Percentiles rank a stretch among this genome's conserved stretches.
Evolutionary conservation across 2,113 vertebrate species (phyloP).

Genomic region (Oreotrochilus melanogaster): DNA sequence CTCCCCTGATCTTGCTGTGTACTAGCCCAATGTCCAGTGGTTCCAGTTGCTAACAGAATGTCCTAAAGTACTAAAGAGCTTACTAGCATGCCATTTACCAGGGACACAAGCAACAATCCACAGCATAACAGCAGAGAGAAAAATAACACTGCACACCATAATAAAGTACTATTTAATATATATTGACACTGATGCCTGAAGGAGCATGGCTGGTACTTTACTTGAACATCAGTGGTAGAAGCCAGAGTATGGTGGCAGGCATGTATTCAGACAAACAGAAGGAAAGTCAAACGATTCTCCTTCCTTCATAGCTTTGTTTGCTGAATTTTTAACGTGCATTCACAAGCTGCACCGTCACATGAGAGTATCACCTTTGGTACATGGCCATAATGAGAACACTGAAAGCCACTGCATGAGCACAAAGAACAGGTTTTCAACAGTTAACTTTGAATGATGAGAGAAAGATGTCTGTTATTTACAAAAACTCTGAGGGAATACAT

Average conservation of each 20-base stretch:
- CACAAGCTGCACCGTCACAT: not conserved
- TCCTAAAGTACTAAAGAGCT: slow-evolving; percentile 65
- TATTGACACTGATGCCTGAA: not conserved
- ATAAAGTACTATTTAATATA: not conserved
- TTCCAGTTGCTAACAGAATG: slow-evolving; percentile 67
- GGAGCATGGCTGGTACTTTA: not conserved
- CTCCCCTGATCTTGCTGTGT: not conserved
- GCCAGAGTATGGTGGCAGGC: not conserved
- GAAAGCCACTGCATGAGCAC: not conserved
- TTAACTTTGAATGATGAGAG: not conserved
- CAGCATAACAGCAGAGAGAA: slow-evolving; percentile 50
- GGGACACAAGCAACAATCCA: slow-evolving; percentile 54
- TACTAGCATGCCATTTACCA: slow-evolving; percentile 72
- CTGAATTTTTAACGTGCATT: not conserved
- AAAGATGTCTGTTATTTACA: not conserved
- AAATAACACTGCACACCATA: slow-evolving; percentile 57
- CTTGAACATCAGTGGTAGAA: not conserved
- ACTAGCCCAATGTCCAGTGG: slow-evolving; percentile 28
- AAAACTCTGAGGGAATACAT: not conserved
- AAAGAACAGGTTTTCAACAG: not conserved
- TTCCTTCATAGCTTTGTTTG: not conserved
- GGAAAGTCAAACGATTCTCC: accelerated
- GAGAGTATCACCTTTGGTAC: not conserved
- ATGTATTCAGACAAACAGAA: not conserved
- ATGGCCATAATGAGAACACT: accelerated